These are phyloP conservation scores for Xanthostigma xanthostigma DNA, from an alignment of 2,888 invertebrate species.

Conservation along the genomic window DNA sequence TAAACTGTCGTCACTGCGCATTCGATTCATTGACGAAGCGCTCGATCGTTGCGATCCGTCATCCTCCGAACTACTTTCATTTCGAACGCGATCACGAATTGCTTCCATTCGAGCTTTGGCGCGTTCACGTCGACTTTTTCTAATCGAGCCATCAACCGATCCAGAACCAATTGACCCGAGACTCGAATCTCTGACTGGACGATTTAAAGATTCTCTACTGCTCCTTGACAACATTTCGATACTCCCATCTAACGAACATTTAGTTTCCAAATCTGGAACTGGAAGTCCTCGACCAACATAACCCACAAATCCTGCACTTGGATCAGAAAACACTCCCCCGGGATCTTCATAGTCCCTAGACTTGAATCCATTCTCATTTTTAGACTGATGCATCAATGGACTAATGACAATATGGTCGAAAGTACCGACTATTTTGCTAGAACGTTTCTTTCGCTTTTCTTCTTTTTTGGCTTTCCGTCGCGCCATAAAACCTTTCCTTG, in stretches of 20 bases:
- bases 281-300: constrained; percentile 27
- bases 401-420: constrained; percentile 50
- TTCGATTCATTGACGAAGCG: constrained; percentile 47
- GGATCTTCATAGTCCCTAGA: constrained; percentile 27
- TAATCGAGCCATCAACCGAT: constrained; percentile 35
- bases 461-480: constrained; percentile 27
- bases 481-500: constrained; percentile 25
- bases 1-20: constrained; percentile 54
- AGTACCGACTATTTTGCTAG: constrained; percentile 34
- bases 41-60: constrained; percentile 54
- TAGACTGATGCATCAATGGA: constrained; percentile 26
- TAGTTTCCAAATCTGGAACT: constrained; percentile 24
- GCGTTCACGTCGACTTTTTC: constrained; percentile 39
- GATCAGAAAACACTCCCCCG: constrained; percentile 42
- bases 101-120: constrained; percentile 54
- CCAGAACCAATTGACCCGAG: constrained; percentile 29
- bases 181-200: constrained; percentile 16
- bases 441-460: constrained; percentile 35
- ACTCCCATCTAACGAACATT: not conserved
- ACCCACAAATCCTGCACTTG: constrained; percentile 35
- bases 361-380: constrained; percentile 11
- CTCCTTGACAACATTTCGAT: constrained; percentile 18
- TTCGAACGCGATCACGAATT: constrained; percentile 39
- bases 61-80: constrained; percentile 48
- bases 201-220: constrained; percentile 17